Evolutionary conservation across 2,113 vertebrate species (phyloP).

Genomic region (Tragelaphus buxtoni): DNA sequence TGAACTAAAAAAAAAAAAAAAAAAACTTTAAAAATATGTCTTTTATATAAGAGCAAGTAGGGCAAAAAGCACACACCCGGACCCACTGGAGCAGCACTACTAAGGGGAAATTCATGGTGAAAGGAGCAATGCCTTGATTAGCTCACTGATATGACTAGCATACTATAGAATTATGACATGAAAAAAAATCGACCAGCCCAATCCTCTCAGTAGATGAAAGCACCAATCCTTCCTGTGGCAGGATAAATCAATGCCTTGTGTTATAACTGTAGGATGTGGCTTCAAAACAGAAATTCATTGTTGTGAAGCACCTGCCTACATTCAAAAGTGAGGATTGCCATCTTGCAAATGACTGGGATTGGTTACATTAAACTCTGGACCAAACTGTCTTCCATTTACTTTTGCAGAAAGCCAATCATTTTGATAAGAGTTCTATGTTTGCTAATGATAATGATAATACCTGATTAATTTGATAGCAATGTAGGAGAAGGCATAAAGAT

Average conservation of each 20-base stretch:
- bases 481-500: background rate
- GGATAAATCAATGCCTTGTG: background rate
- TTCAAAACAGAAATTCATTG: background rate
- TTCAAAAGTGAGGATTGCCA: background rate
- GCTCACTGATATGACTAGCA: background rate
- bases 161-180: too few species aligned
- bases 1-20: background rate
- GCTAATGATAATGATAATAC: background rate
- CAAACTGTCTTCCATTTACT: background rate
- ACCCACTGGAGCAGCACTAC: background rate
- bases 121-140: background rate
- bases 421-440: background rate
- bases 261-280: background rate
- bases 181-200: background rate
- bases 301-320: background rate
- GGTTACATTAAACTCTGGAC: background rate
- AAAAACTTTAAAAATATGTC: background rate
- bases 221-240: background rate
- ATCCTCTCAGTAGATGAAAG: background rate
- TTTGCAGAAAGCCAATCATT: background rate
- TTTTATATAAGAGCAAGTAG: background rate
- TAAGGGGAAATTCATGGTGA: background rate
- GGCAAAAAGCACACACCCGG: background rate
- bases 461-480: background rate
- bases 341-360: background rate